These are phyloP conservation scores for Philantomba maxwellii DNA, from an alignment of 2,113 vertebrate genomes.

Conservation along the genomic window DNA sequence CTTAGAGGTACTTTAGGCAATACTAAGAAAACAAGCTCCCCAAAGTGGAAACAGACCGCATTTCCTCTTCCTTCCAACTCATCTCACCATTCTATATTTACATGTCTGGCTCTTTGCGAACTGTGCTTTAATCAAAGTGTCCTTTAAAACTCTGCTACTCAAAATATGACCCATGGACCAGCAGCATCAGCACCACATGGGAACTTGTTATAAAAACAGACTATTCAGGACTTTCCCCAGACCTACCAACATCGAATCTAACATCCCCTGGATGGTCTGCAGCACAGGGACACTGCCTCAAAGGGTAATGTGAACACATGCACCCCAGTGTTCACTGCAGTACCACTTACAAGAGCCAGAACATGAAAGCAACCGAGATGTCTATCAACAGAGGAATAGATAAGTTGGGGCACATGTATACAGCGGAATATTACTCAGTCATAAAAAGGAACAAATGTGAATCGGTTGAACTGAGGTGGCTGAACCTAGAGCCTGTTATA, in stretches of 20 bases:
- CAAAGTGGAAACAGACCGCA: background rate
- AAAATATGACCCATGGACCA: background rate
- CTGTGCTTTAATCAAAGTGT: background rate
- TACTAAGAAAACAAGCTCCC: background rate
- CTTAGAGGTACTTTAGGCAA: background rate
- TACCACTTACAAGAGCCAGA: background rate
- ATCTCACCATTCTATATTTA: background rate
- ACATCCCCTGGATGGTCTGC: rapidly evolving
- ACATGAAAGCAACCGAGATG: background rate
- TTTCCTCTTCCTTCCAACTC: background rate
- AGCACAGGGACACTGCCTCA: background rate
- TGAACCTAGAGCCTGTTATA: background rate
- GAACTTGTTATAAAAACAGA: background rate
- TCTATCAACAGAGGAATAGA: background rate
- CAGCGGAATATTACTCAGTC: background rate
- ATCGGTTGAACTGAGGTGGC: background rate
- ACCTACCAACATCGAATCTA: background rate
- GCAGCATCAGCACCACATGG: background rate
- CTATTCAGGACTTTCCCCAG: background rate
- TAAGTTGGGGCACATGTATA: background rate
- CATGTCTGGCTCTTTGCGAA: slow-evolving; percentile 17
- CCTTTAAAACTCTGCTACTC: background rate
- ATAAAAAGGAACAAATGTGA: background rate
- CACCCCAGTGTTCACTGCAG: background rate
- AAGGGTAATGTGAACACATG: background rate